Evolutionary conservation across 2,113 vertebrate genomes (phyloP).

Genomic region (Alethe diademata): DNA sequence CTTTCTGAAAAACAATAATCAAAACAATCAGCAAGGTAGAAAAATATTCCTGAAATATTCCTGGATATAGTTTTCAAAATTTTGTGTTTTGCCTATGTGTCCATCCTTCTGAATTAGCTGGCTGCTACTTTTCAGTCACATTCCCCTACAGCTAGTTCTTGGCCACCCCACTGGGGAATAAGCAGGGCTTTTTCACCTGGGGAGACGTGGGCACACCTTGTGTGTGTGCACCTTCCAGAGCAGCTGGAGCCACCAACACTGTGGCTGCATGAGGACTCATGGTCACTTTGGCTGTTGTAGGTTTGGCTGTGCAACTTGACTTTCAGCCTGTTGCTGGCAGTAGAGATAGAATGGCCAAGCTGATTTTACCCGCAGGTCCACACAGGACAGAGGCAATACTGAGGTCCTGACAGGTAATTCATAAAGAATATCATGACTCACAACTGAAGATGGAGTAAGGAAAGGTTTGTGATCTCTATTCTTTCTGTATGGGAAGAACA

Average conservation of each 20-base stretch:
- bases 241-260: rapidly evolving
- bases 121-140: not conserved
- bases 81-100: not conserved
- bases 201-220: not conserved
- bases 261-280: rapidly evolving
- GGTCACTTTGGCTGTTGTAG: not conserved
- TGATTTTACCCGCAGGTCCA: not conserved
- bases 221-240: not conserved
- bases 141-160: not conserved
- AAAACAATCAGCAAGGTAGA: not conserved
- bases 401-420: not conserved
- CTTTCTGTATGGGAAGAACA: rapidly evolving
- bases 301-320: not conserved
- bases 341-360: not conserved
- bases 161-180: rapidly evolving
- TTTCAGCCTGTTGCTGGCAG: rapidly evolving
- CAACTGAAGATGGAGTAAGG: not conserved
- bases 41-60: not conserved
- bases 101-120: not conserved
- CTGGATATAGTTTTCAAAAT: not conserved
- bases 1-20: not conserved
- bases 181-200: not conserved
- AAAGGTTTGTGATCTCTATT: not conserved
- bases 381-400: not conserved
- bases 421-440: not conserved